phyloP scores from a whole-genome alignment of 2,113 vertebrate species.

The Emydocephalus ijimae region DNA sequence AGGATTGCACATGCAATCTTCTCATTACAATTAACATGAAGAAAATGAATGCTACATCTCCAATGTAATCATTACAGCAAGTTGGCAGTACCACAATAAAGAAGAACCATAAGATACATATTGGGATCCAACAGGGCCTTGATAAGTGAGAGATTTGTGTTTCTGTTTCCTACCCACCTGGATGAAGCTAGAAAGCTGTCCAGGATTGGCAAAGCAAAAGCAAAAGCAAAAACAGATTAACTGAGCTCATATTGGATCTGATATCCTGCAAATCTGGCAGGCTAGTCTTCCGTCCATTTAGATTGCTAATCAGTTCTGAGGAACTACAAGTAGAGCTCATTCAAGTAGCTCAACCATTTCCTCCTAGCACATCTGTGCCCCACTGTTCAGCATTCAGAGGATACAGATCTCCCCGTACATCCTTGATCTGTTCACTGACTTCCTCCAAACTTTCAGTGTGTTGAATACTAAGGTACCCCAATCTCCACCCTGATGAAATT shows the following conservation, averaged over 20 bases:
- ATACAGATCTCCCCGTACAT: not conserved
- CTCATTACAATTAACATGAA: not conserved
- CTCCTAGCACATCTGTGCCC: not conserved
- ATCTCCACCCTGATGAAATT: not conserved
- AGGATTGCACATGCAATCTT: not conserved
- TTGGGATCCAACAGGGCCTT: not conserved
- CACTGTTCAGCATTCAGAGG: not conserved
- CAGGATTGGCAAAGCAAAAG: not conserved
- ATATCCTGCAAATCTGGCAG: not conserved
- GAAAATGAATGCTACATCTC: not conserved
- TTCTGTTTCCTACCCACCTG: not conserved
- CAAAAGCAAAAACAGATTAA: not conserved
- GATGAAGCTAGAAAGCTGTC: not conserved
- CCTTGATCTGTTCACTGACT: not conserved
- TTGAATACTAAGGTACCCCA: not conserved
- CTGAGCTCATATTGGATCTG: not conserved
- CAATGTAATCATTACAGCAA: not conserved
- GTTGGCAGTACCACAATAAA: not conserved
- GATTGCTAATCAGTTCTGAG: not conserved
- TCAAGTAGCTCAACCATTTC: not conserved
- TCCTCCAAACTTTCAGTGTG: not conserved
- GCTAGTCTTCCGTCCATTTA: too few species aligned
- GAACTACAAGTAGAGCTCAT: not conserved
- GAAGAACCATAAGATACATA: not conserved
- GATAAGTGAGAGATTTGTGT: not conserved